A percentile compares a stretch with the other conserved stretches of the same genome.
Conservation (phyloP, 2,888 invertebrate species). For the Tetranychus piercei region DNA sequence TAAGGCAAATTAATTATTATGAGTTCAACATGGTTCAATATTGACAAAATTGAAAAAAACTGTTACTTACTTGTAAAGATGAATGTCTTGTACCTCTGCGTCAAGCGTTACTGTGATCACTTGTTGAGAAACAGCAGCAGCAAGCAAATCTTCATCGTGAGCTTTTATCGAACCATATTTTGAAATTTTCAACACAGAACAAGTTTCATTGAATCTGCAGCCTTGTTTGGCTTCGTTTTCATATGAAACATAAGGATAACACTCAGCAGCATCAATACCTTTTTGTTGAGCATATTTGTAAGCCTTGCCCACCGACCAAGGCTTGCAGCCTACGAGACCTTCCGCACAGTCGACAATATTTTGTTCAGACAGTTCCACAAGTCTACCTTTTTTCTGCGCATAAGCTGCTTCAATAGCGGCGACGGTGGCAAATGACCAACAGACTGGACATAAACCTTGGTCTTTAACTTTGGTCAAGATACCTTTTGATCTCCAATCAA, state of each 20-base stretch:
- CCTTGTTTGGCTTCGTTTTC: slow-evolving; percentile 16
- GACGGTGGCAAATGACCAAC: slow-evolving; percentile 41
- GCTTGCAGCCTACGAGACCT: slow-evolving; percentile 65
- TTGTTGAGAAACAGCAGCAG: slow-evolving; percentile 29
- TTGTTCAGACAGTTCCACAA: slow-evolving; percentile 74
- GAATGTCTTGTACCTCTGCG: slow-evolving; percentile 27
- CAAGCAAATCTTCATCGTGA: slow-evolving; percentile 28
- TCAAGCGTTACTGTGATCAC: slow-evolving; percentile 30
- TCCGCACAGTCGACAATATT: slow-evolving; percentile 75
- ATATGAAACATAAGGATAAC: slow-evolving; percentile 31
- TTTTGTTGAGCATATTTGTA: slow-evolving; percentile 56
- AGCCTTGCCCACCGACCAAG: slow-evolving; percentile 64
- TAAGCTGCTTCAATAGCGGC: slow-evolving; percentile 43
- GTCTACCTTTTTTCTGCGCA: slow-evolving; percentile 51
- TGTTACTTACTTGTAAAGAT: slow-evolving; percentile 28
- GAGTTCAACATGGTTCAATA: background rate
- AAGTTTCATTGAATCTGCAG: slow-evolving; percentile 25
- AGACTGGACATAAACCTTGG: slow-evolving; percentile 73
- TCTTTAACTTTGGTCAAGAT: slow-evolving; percentile 72
- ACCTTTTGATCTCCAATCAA: slow-evolving; percentile 66
- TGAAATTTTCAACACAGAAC: slow-evolving; percentile 27
- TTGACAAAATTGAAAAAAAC: background rate
- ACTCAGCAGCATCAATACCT: slow-evolving; percentile 35
- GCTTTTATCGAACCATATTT: slow-evolving; percentile 29
- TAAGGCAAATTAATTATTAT: too few relatives aligned